Percentiles rank a stretch among this genome's conserved stretches.
Conservation (phyloP, 2,888 invertebrate species). For the Cistogaster globosa region DNA sequence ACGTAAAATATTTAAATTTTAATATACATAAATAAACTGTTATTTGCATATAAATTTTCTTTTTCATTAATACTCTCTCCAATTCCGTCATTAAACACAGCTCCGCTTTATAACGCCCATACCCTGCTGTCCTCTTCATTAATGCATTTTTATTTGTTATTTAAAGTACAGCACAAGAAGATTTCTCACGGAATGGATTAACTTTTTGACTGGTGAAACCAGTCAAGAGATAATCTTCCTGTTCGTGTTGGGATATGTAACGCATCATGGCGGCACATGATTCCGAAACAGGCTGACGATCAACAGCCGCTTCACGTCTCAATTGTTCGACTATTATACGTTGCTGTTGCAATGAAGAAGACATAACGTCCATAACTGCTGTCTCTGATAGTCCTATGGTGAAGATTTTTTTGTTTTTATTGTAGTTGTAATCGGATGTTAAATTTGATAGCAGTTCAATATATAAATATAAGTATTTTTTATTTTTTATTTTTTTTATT, state of each 20-base stretch:
- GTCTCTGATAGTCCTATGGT: constrained; percentile 95
- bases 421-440: constrained; percentile 35
- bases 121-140: background rate
- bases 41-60: constrained; percentile 28
- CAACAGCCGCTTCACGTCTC: constrained; percentile 94
- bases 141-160: constrained; percentile 40
- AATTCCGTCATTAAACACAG: constrained; percentile 4
- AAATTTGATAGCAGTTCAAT: constrained; percentile 18
- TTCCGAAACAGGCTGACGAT: constrained; percentile 93
- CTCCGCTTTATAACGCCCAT: background rate
- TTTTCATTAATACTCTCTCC: constrained; percentile 60
- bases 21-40: background rate
- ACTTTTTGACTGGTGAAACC: constrained; percentile 98
- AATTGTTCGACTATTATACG: constrained; percentile 95
- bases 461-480: constrained; percentile 8
- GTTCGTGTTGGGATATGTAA: constrained; percentile 94
- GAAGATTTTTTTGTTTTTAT: constrained; percentile 48
- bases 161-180: constrained; percentile 93
- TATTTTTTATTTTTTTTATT: constrained; percentile 23
- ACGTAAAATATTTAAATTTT: constrained; percentile 10
- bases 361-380: constrained; percentile 97
- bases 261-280: constrained; percentile 97
- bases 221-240: constrained; percentile 96
- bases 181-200: constrained; percentile 98
- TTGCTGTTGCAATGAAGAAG: constrained; percentile 97